Conservation (phyloP, 2,888 invertebrate genomes). For the Mesoligia furuncula region DNA sequence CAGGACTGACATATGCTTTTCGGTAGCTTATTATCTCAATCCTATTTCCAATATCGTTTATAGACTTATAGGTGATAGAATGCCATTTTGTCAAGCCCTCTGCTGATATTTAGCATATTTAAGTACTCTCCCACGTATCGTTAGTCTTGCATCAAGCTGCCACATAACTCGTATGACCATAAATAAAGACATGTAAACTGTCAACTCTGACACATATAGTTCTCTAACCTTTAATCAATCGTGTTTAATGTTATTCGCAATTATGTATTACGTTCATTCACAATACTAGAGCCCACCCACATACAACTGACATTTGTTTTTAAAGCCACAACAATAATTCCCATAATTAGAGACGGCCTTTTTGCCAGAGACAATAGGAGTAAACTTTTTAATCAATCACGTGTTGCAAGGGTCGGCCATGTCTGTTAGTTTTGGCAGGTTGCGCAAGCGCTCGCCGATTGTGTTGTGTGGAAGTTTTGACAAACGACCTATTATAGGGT, state of each 20-base stretch:
- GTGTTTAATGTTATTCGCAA: constrained; percentile 55
- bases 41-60: neutral
- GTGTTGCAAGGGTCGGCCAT: constrained; percentile 72
- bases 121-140: no score
- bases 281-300: constrained; percentile 67
- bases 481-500: constrained; percentile 65
- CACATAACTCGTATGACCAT: constrained; percentile 3
- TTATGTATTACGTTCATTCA: constrained; percentile 44
- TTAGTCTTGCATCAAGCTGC: constrained; percentile 7
- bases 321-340: constrained; percentile 72
- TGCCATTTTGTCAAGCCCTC: neutral
- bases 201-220: constrained; percentile 47
- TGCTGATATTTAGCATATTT: neutral
- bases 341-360: constrained; percentile 79
- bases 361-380: constrained; percentile 82
- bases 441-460: constrained; percentile 70
- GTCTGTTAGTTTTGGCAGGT: constrained; percentile 75
- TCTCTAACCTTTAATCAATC: constrained; percentile 41
- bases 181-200: constrained; percentile 49
- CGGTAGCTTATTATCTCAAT: neutral
- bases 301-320: constrained; percentile 69
- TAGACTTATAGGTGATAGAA: neutral
- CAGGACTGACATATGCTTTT: neutral
- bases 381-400: constrained; percentile 87
- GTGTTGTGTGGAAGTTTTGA: constrained; percentile 64